Conservation (phyloP, 1,140 invertebrate species). For the Dufourea novaeangliae region DNA sequence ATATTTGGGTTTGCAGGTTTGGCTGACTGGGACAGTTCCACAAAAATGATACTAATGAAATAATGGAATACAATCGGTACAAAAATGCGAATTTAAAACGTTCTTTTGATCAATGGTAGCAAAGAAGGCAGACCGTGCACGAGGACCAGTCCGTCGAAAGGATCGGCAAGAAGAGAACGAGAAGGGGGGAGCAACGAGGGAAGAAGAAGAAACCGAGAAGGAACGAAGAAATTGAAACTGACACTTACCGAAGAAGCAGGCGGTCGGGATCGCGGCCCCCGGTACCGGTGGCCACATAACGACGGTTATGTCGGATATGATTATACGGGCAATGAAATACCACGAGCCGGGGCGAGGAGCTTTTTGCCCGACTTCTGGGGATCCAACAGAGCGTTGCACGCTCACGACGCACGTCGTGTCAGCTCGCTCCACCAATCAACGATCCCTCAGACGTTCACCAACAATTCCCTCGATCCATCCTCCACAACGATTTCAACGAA, state of each 20-base stretch:
- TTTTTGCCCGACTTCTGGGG: constrained; percentile 30
- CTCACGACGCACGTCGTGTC: background rate
- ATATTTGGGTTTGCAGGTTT: too few species aligned
- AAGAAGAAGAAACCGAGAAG: background rate
- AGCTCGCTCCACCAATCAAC: background rate
- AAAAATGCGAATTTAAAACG: too few species aligned
- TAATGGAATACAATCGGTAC: too few species aligned
- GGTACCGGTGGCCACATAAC: constrained; percentile 21
- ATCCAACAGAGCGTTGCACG: constrained; percentile 11
- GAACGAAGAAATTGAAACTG: constrained; percentile 32
- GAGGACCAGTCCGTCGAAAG: too few species aligned
- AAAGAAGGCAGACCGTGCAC: background rate
- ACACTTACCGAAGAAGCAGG: constrained; percentile 21
- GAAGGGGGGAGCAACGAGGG: background rate
- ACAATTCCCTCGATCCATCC: background rate
- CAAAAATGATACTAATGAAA: too few species aligned
- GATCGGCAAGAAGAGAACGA: background rate
- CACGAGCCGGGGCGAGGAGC: constrained; percentile 38
- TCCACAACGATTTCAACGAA: constrained; percentile 26
- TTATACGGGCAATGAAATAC: constrained; percentile 56
- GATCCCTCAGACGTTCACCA: background rate
- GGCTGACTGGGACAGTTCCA: too few species aligned
- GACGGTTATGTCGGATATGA: constrained; percentile 51
- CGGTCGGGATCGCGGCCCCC: background rate
- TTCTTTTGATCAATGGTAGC: too few species aligned